Base-by-base conservation (phyloP, 1,140 invertebrate species). In the Drosophila gunungcola region DNA sequence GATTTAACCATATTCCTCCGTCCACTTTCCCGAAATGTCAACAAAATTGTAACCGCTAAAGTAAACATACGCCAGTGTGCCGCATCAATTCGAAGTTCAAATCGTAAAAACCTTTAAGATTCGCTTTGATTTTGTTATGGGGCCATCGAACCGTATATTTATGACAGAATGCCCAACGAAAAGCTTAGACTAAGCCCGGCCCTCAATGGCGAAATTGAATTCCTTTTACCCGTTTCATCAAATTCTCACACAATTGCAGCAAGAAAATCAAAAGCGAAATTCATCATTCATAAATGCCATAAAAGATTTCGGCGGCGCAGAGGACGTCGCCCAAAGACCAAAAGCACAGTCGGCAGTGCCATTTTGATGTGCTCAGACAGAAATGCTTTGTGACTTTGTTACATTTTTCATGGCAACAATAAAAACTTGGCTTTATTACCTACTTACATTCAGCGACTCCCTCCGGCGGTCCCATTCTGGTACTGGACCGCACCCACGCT, bases 381-480 rank as follows among this genome's bases (percentile, higher is more conserved):
- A 82, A 86, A 86, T 88, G 79, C 79, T 83, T 88, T 89, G 84
- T 80, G 84, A 90, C 85, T 88, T 89, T 88, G 76, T 89, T 84
- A 89, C 80, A 80, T 80, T 83, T 89, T 89, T 89, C 77, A 80
- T 88, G 80, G 77, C 77, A 77, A 78, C 84, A 83, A 78, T 89
- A 89, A 84, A 88, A 88, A 80, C 76, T 78, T 72, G 67, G 51
- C 80, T 89, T 84, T 89, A 84, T 89, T 88, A 77, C 83, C 84
- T 77, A 83, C 83, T 83, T 78, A 89, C 84, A 80, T 62, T 63
- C 80, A 81, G 82, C 82, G 67, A 70, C 70, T 34, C 53, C 43
- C 41, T 49, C 10, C 45, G 34, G 13, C 27, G 16, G 9, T 13
- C 38, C 12, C n/a, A 3, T 1, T 39, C 29, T 3, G 4, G 21